Conservation (phyloP, 2,888 invertebrate genomes). For the Andrena praecox region DNA sequence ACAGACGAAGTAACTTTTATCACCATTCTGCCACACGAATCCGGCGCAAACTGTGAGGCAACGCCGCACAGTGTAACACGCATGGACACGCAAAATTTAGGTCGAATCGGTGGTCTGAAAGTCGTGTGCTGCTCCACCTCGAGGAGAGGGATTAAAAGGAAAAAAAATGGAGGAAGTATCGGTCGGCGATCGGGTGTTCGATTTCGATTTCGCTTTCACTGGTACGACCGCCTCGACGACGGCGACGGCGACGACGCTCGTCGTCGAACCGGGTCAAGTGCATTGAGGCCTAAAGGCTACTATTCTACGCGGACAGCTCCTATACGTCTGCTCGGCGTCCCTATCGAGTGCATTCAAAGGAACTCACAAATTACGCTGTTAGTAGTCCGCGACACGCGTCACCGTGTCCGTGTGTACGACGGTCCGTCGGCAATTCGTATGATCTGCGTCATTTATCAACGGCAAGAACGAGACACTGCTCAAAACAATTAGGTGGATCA, state of each 20-base stretch:
- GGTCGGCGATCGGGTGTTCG: conserved; percentile 11
- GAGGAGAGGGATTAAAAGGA: neutral
- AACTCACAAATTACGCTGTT: conserved; percentile 61
- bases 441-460: conserved; percentile 59
- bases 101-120: neutral
- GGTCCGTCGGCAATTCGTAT: conserved; percentile 28
- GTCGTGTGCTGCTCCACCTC: neutral
- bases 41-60: too few relatives aligned
- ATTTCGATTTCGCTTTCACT: conserved; percentile 54
- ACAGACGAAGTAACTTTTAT: too few relatives aligned
- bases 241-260: conserved; percentile 25
- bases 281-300: conserved; percentile 56
- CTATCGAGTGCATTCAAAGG: conserved; percentile 54
- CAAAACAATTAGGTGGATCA: conserved; percentile 41
- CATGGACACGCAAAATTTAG: neutral
- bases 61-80: neutral
- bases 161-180: neutral
- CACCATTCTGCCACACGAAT: too few relatives aligned
- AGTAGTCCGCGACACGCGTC: conserved; percentile 57
- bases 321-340: conserved; percentile 25
- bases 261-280: conserved; percentile 75
- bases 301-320: conserved; percentile 30
- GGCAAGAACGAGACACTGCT: conserved; percentile 6
- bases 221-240: conserved; percentile 8
- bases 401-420: conserved; percentile 36